Base-by-base conservation (phyloP, 2,888 invertebrate genomes). In the Nysson spinosus region DNA sequence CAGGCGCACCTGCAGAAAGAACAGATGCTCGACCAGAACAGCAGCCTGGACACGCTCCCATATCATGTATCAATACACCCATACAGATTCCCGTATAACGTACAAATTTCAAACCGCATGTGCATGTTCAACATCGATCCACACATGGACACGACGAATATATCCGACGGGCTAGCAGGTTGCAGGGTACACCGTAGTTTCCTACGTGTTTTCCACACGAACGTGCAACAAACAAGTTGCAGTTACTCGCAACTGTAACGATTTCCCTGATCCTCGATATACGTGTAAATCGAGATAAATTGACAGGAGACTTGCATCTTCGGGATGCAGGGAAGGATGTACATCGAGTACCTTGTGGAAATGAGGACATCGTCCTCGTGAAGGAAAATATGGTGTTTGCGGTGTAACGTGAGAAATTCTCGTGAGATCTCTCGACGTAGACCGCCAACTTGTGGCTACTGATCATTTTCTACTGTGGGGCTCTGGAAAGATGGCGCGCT, bases 341-440 rank as follows among this genome's bases (percentile, higher is more conserved):
- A 58, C 60, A 49, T 66, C 50, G 55, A 49, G 19, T 42, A 55
- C n/a, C n/a, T 12, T 35, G 32, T 43, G 55, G 69, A 73, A 73
- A 69, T 57, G 60, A 68, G 72, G 71, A 64, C 70, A 47, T 61
- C 54, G 62, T 20, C 5, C 34, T 9, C 20, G 16, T 16, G 11
- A n/a, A n/a, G 44, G 60, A 60, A 67, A 51, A 65, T 62, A 64
- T 16, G 39, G 39, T 32, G 57, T 62, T n/a, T 42, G 57, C 44
- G 43, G 52, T 44, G 55, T 72, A 70, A 73, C 67, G 69, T 71
- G 71, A 74, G 69, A 73, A 73, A 69, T 69, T 24, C 57, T 34
- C 32, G 11, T 30, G 34, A 56, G 66, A 62, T 62, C 56, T 37
- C 35, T 16, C 32, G 24, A n/a, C 60, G 55, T 61, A 56, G 49